A percentile compares a stretch with the other conserved stretches of the same genome.
These are phyloP conservation scores for Disparrhopalites patrizii DNA, from an alignment of 2,888 invertebrate genomes.

Conservation along the genomic window DNA sequence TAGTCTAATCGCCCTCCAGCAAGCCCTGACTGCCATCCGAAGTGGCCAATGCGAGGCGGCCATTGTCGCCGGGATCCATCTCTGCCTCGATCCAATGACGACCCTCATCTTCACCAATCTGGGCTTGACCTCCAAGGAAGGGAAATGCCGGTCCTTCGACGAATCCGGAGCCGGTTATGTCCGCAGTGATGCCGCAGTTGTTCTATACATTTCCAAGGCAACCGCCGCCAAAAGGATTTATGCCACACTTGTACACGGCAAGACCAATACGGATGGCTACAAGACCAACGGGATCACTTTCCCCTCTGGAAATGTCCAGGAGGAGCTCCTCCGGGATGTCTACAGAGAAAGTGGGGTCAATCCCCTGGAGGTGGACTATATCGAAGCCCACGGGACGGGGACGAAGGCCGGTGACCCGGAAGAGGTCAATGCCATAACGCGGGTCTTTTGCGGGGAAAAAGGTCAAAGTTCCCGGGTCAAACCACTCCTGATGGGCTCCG, in stretches of 20 bases:
- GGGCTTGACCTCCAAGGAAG: constrained; percentile 84
- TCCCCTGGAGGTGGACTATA: constrained; percentile 78
- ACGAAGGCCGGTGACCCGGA: constrained; percentile 97
- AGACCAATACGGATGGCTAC: constrained; percentile 87
- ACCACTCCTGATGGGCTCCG: constrained; percentile 83
- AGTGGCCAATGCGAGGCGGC: constrained; percentile 91
- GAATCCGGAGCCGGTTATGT: constrained; percentile 80
- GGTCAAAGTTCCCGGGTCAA: constrained; percentile 58
- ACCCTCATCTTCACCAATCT: constrained; percentile 89
- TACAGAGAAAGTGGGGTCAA: constrained; percentile 77
- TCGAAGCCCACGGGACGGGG: constrained; percentile 96
- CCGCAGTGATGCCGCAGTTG: constrained; percentile 80
- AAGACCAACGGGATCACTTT: constrained; percentile 87
- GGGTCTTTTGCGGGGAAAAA: constrained; percentile 86
- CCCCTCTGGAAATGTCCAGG: constrained; percentile 76
- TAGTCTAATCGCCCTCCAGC: constrained; percentile 85
- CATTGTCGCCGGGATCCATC: constrained; percentile 83
- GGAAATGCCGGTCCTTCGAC: constrained; percentile 90
- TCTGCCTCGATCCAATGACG: constrained; percentile 81
- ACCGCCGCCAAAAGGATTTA: constrained; percentile 73
- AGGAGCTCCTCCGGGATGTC: constrained; percentile 65
- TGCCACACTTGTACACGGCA: constrained; percentile 79
- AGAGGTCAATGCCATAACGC: constrained; percentile 90
- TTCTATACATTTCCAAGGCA: constrained; percentile 74
- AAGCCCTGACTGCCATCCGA: constrained; percentile 73